A percentile compares a stretch with the other conserved stretches of the same genome.
Evolutionary conservation across 1,140 invertebrate genomes (phyloP).

Genomic region (Musca vetustissima): DNA sequence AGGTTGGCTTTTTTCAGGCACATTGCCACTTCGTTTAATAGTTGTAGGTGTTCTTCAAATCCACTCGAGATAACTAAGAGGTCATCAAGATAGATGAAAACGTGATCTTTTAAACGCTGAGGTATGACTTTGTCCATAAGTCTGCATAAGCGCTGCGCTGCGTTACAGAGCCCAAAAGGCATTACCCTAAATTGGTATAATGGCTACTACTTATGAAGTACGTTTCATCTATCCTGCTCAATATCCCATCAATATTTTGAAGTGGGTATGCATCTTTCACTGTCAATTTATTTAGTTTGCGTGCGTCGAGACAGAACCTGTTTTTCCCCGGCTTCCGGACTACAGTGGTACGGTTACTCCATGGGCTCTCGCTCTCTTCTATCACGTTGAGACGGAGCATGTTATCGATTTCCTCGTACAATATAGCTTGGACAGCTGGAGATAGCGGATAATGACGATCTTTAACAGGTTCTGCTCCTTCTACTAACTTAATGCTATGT

Average conservation of each 20-base stretch:
- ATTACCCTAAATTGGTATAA: slow-evolving; percentile 26
- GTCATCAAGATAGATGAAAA: slow-evolving; percentile 11
- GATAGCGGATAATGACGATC: neutral
- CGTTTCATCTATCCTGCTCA: slow-evolving; percentile 8
- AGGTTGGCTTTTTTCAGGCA: slow-evolving; percentile 12
- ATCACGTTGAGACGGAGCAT: neutral
- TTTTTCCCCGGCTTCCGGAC: slow-evolving; percentile 13
- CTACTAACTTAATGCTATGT: too few species aligned
- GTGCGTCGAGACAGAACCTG: slow-evolving; percentile 16
- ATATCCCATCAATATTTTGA: slow-evolving; percentile 17
- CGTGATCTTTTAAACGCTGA: neutral
- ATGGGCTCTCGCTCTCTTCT: neutral
- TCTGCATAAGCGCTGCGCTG: neutral
- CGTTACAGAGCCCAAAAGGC: slow-evolving; percentile 9
- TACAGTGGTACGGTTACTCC: neutral
- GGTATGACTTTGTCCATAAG: slow-evolving; percentile 14
- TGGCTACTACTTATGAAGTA: neutral
- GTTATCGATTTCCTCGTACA: neutral
- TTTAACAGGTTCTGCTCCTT: neutral
- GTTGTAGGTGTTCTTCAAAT: slow-evolving; percentile 19
- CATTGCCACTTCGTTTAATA: neutral
- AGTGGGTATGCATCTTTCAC: slow-evolving; percentile 24
- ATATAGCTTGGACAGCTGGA: neutral
- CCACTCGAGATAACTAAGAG: slow-evolving; percentile 38
- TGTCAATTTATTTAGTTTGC: slow-evolving; percentile 20